Percentiles rank a stretch among this genome's conserved stretches.
These are phyloP conservation scores for Metopolophium dirhodum DNA, from an alignment of 1,140 invertebrate species.

Conservation along the genomic window DNA sequence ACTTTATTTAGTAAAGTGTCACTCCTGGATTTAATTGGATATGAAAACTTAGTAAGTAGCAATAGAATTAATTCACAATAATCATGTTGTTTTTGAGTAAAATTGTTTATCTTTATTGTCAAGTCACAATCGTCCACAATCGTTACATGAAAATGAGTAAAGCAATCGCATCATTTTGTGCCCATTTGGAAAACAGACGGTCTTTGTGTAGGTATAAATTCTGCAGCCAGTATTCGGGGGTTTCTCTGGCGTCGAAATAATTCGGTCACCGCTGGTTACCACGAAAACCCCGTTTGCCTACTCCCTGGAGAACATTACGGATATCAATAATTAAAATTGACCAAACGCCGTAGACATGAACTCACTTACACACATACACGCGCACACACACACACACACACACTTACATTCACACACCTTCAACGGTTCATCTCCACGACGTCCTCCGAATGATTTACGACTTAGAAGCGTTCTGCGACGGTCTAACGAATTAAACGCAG, in stretches of 20 bases:
- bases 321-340: background rate
- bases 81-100: background rate
- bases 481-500: background rate
- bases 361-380: background rate
- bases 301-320: background rate
- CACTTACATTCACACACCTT: no score
- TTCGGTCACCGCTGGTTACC: background rate
- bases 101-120: background rate
- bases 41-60: no score
- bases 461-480: background rate
- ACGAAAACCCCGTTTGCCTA: background rate
- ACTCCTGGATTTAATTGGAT: no score
- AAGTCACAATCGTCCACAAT: background rate
- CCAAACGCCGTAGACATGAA: background rate
- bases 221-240: background rate
- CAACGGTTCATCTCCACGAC: background rate
- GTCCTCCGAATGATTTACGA: conserved; percentile 24
- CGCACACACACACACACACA: no score
- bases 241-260: background rate
- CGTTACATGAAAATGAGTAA: background rate
- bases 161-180: background rate
- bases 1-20: no score
- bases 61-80: no score
- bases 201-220: background rate
- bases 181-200: background rate